Conservation (phyloP, 1,140 invertebrate species). For the Aphaenogaster ashmeadi region DNA sequence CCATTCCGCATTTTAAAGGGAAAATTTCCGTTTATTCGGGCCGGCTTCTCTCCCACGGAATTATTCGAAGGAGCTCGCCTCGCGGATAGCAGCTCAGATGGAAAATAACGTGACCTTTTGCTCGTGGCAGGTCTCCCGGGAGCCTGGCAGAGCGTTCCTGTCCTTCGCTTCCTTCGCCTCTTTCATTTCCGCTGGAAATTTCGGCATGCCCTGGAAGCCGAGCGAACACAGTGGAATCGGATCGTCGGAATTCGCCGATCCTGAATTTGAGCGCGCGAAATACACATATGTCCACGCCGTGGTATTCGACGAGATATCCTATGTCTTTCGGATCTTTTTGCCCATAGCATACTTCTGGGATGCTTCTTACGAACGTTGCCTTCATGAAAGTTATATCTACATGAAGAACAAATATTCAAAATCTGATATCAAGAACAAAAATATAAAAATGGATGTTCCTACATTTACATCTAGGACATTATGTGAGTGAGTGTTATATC, state of each 20-base stretch:
- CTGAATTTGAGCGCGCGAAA: conserved; percentile 26
- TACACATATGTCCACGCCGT: conserved; percentile 29
- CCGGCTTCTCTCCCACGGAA: conserved; percentile 80
- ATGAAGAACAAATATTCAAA: background rate
- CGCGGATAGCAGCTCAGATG: conserved; percentile 84
- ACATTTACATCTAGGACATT: conserved; percentile 1
- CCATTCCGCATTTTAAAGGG: conserved; percentile 86
- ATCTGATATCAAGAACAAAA: background rate
- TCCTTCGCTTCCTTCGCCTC: conserved; percentile 35
- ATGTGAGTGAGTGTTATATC: background rate
- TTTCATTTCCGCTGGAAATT: conserved; percentile 70
- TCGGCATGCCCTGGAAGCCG: conserved; percentile 44
- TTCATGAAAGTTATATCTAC: background rate
- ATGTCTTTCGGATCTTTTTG: conserved; percentile 1
- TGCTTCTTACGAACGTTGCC: background rate
- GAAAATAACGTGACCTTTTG: conserved; percentile 87
- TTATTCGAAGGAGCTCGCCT: conserved; percentile 82
- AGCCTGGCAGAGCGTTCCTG: conserved; percentile 50
- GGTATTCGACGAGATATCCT: conserved; percentile 13
- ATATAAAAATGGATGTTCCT: background rate
- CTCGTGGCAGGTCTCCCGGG: conserved; percentile 84
- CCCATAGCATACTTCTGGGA: background rate
- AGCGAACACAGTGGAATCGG: conserved; percentile 13
- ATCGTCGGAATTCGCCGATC: conserved; percentile 53
- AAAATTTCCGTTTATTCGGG: conserved; percentile 86